Base-by-base conservation (phyloP, 2,797 vertebrate genomes). In the Sparus aurata region DNA sequence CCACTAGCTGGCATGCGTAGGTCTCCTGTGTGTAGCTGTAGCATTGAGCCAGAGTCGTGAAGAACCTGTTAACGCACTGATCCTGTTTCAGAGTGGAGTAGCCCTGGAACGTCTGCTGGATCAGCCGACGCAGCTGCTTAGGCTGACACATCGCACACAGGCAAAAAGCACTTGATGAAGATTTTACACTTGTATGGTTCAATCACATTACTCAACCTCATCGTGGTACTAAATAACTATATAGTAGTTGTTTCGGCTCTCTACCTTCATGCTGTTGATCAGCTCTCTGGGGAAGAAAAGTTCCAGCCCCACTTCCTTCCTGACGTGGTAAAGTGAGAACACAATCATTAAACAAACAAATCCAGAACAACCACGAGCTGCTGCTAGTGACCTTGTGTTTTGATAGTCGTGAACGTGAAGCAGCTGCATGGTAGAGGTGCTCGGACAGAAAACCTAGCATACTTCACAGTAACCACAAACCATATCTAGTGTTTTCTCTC, bases 21-120 rank as follows among this genome's bases (percentile, higher is more conserved):
- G 90, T 96, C 90, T 99, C 98, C 88, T 98, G 96, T 53, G 97
- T 97, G 20, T 96, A 97, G 93, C 82, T 94, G 86, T 95, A 94
- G 22, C 98, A 97, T 73, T 95, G 91, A 0, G 92, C 89, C 3
- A 98, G 91, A 0, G 97, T 98, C 85, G 91, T 94, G 80, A 99
- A 97, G 94, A 99, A 99, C 82, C 93, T 95, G 73, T 82, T 77
- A 85, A 99, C 94, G 55, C 98, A 99, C 79, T 98, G 95, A 15
- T 99, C 97, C 81, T 98, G 97, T 25, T 92, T 93, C 85, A 98
- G 93, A 0, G 93, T 91, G 0, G 97, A 96, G 1, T 98, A 99
- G 84, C 97, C 96, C 95, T 96, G 97, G 84, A 99, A 99, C 0
- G 97, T 98, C 95, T 99, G 97, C 92, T 98, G 97, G 91, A 99